phyloP scores from a whole-genome alignment of 1,140 invertebrate genomes.

The Drosophila nigromelanica region DNA sequence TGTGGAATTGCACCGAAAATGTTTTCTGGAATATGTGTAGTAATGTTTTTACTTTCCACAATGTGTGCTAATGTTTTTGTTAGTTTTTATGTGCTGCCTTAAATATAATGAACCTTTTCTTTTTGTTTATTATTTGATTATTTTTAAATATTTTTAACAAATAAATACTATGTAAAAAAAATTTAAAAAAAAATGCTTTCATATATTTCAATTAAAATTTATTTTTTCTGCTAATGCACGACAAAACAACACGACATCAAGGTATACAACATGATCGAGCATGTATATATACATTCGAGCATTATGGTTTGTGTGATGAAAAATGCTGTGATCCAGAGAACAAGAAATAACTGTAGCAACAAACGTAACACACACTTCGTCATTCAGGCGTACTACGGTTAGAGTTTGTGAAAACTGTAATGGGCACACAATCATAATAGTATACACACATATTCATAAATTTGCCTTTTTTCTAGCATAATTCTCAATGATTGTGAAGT shows the following conservation, averaged over 20 bases:
- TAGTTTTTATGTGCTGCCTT: constrained; percentile 35
- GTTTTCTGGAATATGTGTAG: constrained; percentile 5
- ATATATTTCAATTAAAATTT: neutral
- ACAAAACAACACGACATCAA: constrained; percentile 46
- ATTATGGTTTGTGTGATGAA: constrained; percentile 77
- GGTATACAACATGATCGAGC: constrained; percentile 65
- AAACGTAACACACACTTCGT: constrained; percentile 30
- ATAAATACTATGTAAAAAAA: constrained; percentile 49
- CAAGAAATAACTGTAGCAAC: constrained; percentile 58
- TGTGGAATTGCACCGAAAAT: constrained; percentile 18
- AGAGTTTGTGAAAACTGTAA: constrained; percentile 4
- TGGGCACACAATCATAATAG: constrained; percentile 17
- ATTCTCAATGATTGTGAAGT: constrained; percentile 57
- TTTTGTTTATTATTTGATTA: constrained; percentile 64
- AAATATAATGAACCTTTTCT: constrained; percentile 54
- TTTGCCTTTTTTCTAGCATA: constrained; percentile 44
- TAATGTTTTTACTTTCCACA: constrained; percentile 24
- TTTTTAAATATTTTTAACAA: constrained; percentile 72
- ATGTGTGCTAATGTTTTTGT: constrained; percentile 36
- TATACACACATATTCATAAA: constrained; percentile 2
- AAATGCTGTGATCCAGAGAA: constrained; percentile 79
- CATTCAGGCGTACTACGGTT: neutral
- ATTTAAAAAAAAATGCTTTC: neutral
- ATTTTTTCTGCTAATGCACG: constrained; percentile 20
- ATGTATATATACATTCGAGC: constrained; percentile 29